phyloP scores from a whole-genome alignment of 2,888 invertebrate species.

The Drosophila mulleri region DNA sequence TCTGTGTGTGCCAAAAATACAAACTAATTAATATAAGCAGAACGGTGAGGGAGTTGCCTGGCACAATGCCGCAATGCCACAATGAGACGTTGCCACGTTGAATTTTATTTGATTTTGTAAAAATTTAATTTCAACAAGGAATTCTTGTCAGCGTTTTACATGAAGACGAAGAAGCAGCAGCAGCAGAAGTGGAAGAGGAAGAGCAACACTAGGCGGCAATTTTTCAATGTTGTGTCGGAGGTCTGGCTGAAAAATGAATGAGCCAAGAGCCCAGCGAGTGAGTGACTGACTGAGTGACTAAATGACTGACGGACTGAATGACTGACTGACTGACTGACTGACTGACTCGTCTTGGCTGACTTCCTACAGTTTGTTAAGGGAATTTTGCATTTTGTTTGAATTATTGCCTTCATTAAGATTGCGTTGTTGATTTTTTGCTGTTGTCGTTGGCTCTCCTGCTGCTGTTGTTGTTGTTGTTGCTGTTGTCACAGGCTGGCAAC shows the following conservation, averaged over 20 bases:
- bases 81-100: conserved; percentile 45
- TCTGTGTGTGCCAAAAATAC: conserved; percentile 74
- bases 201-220: conserved; percentile 67
- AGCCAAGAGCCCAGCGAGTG: conserved; percentile 33
- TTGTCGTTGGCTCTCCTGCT: conserved; percentile 11
- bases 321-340: conserved; percentile 46
- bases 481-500: conserved; percentile 56
- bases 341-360: conserved; percentile 54
- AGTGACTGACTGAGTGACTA: conserved; percentile 40
- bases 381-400: conserved; percentile 80
- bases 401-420: conserved; percentile 81
- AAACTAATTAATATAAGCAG: conserved; percentile 75
- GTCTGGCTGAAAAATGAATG: conserved; percentile 50
- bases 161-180: background rate
- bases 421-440: conserved; percentile 74
- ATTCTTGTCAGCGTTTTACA: conserved; percentile 57
- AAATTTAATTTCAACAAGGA: conserved; percentile 78
- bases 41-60: conserved; percentile 52
- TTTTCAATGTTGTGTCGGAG: conserved; percentile 63
- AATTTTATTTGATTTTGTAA: conserved; percentile 77
- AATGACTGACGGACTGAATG: conserved; percentile 36
- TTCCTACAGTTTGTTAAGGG: conserved; percentile 71
- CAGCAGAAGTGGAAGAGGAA: conserved; percentile 8
- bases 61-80: conserved; percentile 22
- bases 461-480: conserved; percentile 7